Evolutionary conservation across 2,888 invertebrate species (phyloP).

Genomic region (Alloscopus bannaensis): DNA sequence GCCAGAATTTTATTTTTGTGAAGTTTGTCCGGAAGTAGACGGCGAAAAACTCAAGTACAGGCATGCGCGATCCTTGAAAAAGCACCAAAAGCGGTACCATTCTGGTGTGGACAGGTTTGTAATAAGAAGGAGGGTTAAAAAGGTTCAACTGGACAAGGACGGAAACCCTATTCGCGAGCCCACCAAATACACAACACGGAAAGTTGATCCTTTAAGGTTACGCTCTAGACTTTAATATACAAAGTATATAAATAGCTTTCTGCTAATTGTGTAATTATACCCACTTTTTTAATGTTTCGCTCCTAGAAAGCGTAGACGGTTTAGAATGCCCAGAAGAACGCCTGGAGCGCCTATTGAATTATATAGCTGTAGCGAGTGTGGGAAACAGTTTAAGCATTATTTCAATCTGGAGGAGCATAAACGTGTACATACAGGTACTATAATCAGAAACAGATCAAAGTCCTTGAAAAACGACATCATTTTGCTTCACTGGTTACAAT

Average conservation of each 20-base stretch:
- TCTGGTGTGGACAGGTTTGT: not conserved
- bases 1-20: not conserved
- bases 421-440: conserved; percentile 37
- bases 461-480: no score
- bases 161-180: conserved; percentile 32
- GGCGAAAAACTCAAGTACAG: conserved; percentile 8
- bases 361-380: conserved; percentile 42
- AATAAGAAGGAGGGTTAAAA: not conserved
- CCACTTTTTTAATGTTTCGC: no score
- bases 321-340: no score
- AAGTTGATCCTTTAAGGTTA: no score
- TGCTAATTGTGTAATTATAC: no score
- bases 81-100: conserved; percentile 9
- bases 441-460: not conserved
- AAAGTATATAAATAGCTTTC: no score
- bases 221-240: no score
- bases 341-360: no score
- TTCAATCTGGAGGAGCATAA: not conserved
- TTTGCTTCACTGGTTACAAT: no score
- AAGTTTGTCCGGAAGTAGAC: not conserved
- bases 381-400: conserved; percentile 30
- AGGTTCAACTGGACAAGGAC: conserved; percentile 22
- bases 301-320: no score
- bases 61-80: not conserved
- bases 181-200: no score